Evolutionary conservation across 2,113 vertebrate genomes (phyloP).

Genomic region (Anoura caudifer): DNA sequence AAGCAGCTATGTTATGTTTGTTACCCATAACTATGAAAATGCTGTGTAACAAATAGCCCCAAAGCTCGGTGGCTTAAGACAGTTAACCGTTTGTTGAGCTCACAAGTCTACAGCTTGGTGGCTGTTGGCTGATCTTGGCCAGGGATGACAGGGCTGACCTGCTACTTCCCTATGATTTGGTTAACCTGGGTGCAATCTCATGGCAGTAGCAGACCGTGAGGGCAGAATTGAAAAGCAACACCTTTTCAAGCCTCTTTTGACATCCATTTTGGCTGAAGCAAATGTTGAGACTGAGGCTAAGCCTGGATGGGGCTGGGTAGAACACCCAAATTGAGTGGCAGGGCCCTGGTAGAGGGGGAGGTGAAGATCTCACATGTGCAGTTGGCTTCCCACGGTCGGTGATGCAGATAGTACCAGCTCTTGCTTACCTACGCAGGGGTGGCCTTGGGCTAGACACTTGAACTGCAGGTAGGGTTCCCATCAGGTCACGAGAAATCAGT

Average conservation of each 20-base stretch:
- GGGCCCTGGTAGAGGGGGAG: background rate
- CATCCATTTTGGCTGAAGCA: background rate
- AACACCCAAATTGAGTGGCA: fast-evolving
- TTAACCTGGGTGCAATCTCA: fast-evolving
- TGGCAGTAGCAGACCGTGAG: background rate
- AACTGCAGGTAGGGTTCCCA: background rate
- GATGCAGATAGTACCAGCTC: fast-evolving
- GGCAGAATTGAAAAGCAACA: background rate
- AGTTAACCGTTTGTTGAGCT: background rate
- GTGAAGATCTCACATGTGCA: background rate
- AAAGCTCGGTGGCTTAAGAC: background rate
- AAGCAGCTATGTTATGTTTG: background rate
- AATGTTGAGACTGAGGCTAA: background rate
- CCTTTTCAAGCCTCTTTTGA: background rate
- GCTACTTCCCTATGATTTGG: background rate
- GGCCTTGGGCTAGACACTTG: too few relatives aligned
- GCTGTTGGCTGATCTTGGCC: background rate
- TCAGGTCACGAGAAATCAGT: too few relatives aligned
- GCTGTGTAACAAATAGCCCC: background rate
- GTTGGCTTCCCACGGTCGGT: background rate
- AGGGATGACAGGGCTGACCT: too few relatives aligned
- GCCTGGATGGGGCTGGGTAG: background rate
- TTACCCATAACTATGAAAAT: background rate
- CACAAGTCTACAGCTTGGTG: fast-evolving
- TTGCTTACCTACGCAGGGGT: fast-evolving